Percentiles rank a stretch among this genome's conserved stretches.
Evolutionary conservation across 2,797 vertebrate genomes (phyloP).

Genomic region (Thaleichthys pacificus): DNA sequence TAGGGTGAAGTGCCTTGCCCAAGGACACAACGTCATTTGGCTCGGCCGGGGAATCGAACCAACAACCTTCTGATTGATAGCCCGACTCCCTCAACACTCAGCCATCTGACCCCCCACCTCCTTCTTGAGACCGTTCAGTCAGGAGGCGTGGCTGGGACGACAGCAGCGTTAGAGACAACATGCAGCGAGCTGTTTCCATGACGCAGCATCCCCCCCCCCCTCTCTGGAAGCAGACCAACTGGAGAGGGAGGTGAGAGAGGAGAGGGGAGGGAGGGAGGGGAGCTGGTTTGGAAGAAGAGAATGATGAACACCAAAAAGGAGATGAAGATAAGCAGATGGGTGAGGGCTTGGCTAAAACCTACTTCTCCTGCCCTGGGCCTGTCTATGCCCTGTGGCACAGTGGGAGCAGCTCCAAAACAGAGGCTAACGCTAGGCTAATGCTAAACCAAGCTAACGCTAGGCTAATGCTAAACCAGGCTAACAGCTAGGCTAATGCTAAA

Average conservation of each 20-base stretch:
- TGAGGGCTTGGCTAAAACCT: background rate
- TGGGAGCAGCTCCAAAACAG: background rate
- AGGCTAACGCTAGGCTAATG: background rate
- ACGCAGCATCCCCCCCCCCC: slow-evolving; percentile 63
- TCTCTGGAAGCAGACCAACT: slow-evolving; percentile 55
- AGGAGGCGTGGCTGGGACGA: background rate
- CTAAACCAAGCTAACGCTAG: background rate
- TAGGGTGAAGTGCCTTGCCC: no score
- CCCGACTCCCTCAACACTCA: no score
- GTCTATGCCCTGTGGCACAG: background rate
- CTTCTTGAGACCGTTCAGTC: background rate
- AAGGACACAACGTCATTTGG: no score
- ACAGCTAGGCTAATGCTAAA: background rate
- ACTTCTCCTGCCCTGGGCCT: no score
- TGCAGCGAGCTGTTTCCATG: slow-evolving; percentile 61
- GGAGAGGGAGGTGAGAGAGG: slow-evolving; percentile 52
- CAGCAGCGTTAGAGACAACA: background rate
- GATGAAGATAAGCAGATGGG: background rate
- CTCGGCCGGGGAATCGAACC: no score
- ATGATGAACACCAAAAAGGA: background rate
- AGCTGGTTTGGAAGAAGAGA: background rate
- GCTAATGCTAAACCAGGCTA: slow-evolving; percentile 22
- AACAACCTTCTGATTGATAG: no score
- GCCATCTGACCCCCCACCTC: background rate
- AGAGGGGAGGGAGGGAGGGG: slow-evolving; percentile 12